Evolutionary conservation across 2,888 invertebrate genomes (phyloP).

Genomic region (Uropetala carovei): DNA sequence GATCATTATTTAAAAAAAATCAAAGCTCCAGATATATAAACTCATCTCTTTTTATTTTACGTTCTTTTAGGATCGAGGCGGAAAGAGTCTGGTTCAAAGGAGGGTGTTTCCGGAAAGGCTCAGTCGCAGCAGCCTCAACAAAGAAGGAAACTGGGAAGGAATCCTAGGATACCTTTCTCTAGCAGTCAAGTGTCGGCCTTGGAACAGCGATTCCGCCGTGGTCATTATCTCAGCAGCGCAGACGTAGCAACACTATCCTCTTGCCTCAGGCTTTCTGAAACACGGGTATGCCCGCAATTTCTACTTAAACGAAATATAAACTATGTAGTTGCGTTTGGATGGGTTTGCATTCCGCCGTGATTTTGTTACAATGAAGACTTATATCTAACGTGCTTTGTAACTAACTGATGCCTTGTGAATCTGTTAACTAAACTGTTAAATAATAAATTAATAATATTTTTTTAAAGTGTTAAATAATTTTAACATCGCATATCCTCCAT

Average conservation of each 20-base stretch:
- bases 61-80: slow-evolving; percentile 72
- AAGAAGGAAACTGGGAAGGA: slow-evolving; percentile 80
- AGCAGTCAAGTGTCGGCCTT: slow-evolving; percentile 82
- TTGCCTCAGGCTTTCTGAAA: slow-evolving; percentile 81
- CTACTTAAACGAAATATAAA: no score
- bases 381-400: no score
- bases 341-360: not conserved
- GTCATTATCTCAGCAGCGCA: slow-evolving; percentile 83
- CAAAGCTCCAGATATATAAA: no score
- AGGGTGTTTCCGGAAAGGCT: not conserved
- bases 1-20: no score
- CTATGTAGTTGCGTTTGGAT: not conserved
- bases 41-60: slow-evolving; percentile 22
- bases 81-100: slow-evolving; percentile 70
- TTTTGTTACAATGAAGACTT: no score
- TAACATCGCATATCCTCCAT: no score
- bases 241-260: slow-evolving; percentile 82
- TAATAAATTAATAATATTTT: no score
- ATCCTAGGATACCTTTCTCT: slow-evolving; percentile 86
- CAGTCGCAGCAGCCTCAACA: slow-evolving; percentile 71
- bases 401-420: no score
- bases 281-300: slow-evolving; percentile 77
- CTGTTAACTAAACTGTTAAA: no score
- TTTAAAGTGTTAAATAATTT: no score
- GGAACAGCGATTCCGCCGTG: slow-evolving; percentile 82